Evolutionary conservation across 23 tunicate genomes (phyloP), one percentile per base, ranked within the genome.

Genomic region (Halocynthia aurantium): DNA sequence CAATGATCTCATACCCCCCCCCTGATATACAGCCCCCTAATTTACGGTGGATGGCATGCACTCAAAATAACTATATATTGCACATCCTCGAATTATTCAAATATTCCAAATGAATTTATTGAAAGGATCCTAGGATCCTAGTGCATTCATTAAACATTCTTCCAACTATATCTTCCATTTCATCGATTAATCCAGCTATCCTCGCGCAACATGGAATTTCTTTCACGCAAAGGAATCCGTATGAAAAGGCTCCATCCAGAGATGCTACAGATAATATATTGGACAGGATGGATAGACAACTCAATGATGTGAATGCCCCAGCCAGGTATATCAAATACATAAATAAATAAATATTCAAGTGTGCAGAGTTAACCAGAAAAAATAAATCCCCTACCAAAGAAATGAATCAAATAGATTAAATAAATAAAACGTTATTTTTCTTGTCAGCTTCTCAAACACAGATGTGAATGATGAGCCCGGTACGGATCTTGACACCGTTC

Each of bases 391-490:
- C 44, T 31, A 31, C 44, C 4, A 31, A 4, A 31, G 44, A 31
- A 31, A 31, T 31, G 4, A 31, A 31, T 31, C 44, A 31, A 31
- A 31, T 31, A 1, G 1, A 31, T 31, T 31, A 4, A 31, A 31
- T 31, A 31, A 31, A 31, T 31, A 31, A 31, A 56, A 11, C 15
- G 18, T 57, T 53, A 57, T 53, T 50, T 15, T 72, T 22, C 31
- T 61, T 76, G 67, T 22, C 49, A 83, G 87, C 7, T 18, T 53
- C 10, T 15, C 50, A 44, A 10, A 61, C 52, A 8, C 15, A 18
- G 90, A 85, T 85, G 90, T 85, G 13, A 85, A 85, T 80, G 90
- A 85, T 6, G 90, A 85, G 63, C 90, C 90, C 7, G 90, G 90
- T 8, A 70, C 71, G 22, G 90, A 85, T 53, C 69, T 80, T 7